Base-by-base conservation (phyloP, 1,140 invertebrate species). In the Gerris buenoi region DNA sequence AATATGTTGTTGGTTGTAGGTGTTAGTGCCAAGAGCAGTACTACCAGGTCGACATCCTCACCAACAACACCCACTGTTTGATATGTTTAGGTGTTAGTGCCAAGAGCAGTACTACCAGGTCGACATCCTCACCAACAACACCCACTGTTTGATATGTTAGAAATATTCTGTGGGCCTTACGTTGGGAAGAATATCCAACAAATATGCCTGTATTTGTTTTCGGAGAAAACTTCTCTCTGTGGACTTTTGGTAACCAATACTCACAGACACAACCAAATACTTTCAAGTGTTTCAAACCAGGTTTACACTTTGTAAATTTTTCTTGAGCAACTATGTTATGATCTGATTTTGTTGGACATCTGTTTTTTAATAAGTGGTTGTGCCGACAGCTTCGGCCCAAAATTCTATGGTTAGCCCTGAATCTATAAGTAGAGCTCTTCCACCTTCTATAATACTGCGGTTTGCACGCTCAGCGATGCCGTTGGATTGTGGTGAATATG, bases 401-500 rank as follows among this genome's bases (percentile, higher is more conserved):
- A 76, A 64, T 65, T 70, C 46, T 66, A 72, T 73, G 3, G 66
- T n/a, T 22, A 71, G 5, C 1, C 69, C 61, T 25, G 71, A 64
- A 13, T 73, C 71, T 33, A 71, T 65, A 18, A 79, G 60, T 64
- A 79, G 63, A 3, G 73, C 69, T 71, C 77, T 69, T 14, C 74
- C 73, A 66, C 69, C 72, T 10, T 77, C 71, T 1, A 73, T 58
- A 0, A 79, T 28, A 0, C 73, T 77, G 63, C 76, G 23, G 60
- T 79, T 79, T 15, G 73, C 66, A 27, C 78, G 67, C 68, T 79
- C 76, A 0, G 75, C 71, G 27, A 71, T 68, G 57, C 76, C 78
- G 71, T 80, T 80, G 64, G 73, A 65, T 67, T 78, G 71, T 57
- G 79, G 75, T 25, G 72, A 70, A 64, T 78, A 74, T 15, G 72